Conservation (phyloP, 2,113 vertebrate genomes). For the Fulmarus glacialis region DNA sequence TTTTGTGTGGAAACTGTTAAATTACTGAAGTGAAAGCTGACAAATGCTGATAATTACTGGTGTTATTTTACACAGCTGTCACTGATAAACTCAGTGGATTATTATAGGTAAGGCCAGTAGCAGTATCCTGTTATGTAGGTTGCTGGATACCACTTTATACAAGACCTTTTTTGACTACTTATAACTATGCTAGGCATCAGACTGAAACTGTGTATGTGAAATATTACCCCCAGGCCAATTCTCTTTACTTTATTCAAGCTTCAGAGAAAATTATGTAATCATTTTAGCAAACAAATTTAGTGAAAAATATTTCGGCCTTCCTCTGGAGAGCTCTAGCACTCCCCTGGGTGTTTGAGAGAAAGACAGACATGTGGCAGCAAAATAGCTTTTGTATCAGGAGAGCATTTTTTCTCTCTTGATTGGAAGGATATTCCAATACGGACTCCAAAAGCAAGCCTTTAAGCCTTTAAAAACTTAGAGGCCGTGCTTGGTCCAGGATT, state of each 20-base stretch:
- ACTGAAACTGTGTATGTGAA: neutral
- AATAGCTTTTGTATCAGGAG: neutral
- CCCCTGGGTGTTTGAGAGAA: conserved; percentile 31
- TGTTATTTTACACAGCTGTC: neutral
- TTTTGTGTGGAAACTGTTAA: neutral
- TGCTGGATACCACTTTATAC: neutral
- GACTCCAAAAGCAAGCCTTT: neutral
- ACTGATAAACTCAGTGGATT: neutral
- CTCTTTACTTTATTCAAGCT: neutral
- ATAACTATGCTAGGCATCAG: neutral
- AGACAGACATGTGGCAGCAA: neutral
- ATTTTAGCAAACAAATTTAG: neutral
- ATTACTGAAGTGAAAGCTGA: neutral
- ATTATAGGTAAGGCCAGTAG: neutral
- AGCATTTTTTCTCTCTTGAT: neutral
- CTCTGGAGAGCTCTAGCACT: conserved; percentile 42
- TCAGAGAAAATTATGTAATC: neutral
- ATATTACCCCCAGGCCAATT: neutral
- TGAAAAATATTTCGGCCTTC: neutral
- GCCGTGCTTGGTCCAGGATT: neutral
- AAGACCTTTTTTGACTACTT: neutral
- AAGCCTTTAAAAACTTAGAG: neutral
- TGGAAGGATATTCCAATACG: neutral
- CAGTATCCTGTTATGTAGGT: neutral
- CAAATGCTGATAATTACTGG: neutral